Evolutionary conservation across 2,888 invertebrate genomes (phyloP).

Genomic region (Dolichomitus sp.): DNA sequence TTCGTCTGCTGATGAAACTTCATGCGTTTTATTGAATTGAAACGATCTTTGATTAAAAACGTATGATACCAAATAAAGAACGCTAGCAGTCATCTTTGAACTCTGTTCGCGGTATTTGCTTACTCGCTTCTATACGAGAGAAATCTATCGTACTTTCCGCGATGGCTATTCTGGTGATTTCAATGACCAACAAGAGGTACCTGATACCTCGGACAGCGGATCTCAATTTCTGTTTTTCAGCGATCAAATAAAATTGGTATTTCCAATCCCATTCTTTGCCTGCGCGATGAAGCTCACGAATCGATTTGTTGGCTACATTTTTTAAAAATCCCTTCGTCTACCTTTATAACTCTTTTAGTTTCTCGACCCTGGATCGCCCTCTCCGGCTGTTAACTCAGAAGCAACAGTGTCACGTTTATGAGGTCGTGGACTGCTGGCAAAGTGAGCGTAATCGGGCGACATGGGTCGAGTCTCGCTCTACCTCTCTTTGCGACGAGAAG

Average conservation of each 20-base stretch:
- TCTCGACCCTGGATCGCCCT: conserved; percentile 1
- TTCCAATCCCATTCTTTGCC: not conserved
- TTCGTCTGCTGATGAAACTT: too few relatives aligned
- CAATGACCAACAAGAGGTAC: conserved; percentile 33
- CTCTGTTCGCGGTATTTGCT: not conserved
- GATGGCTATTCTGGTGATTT: conserved; percentile 33
- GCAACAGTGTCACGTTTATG: conserved; percentile 73
- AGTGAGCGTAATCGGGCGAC: conserved; percentile 70
- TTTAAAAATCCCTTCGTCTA: not conserved
- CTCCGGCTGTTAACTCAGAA: conserved; percentile 25
- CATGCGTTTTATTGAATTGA: not conserved
- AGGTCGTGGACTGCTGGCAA: conserved; percentile 57
- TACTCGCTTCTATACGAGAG: not conserved
- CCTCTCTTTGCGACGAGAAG: conserved; percentile 58
- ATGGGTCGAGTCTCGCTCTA: conserved; percentile 48
- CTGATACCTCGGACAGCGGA: not conserved
- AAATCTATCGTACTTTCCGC: not conserved
- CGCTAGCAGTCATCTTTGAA: too few relatives aligned
- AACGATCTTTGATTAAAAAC: not conserved
- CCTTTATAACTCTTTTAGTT: not conserved
- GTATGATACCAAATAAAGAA: too few relatives aligned
- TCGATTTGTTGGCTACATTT: conserved; percentile 6
- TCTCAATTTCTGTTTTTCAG: not conserved
- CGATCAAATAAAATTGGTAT: not conserved
- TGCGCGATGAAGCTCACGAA: not conserved